Evolutionary conservation across 1,140 invertebrate species (phyloP).

Genomic region (Babylonia areolata): DNA sequence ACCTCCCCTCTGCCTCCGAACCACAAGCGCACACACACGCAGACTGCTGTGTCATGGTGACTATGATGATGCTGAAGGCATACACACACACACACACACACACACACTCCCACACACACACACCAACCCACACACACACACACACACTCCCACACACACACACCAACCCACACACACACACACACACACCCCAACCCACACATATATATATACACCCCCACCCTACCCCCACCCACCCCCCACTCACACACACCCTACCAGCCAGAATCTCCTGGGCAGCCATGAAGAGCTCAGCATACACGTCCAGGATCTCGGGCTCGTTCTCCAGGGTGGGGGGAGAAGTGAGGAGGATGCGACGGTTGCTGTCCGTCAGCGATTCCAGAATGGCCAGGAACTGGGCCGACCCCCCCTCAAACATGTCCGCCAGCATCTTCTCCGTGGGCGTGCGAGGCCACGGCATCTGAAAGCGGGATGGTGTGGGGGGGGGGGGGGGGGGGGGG

Average conservation of each 20-base stretch:
- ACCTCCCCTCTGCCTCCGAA: too few species aligned
- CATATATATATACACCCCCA: too few species aligned
- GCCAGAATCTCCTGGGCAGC: slow-evolving; percentile 74
- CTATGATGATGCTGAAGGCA: neutral
- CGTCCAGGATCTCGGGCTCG: slow-evolving; percentile 75
- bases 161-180: neutral
- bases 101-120: neutral
- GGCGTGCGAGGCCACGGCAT: slow-evolving; percentile 74
- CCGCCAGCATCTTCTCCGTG: slow-evolving; percentile 73
- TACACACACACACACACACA: neutral
- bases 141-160: too few species aligned
- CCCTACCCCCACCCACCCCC: too few species aligned
- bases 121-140: too few species aligned
- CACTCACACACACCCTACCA: slow-evolving; percentile 49
- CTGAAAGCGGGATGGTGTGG: too few species aligned
- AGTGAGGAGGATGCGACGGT: slow-evolving; percentile 71
- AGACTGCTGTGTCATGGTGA: too few species aligned
- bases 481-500: too few species aligned
- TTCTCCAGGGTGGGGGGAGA: slow-evolving; percentile 70
- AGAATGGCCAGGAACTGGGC: slow-evolving; percentile 74
- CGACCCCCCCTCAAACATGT: slow-evolving; percentile 76
- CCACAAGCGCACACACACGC: too few species aligned
- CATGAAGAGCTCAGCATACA: slow-evolving; percentile 73
- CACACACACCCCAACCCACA: neutral
- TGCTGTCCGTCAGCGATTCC: slow-evolving; percentile 71